Base-by-base conservation (phyloP, 2,113 vertebrate species). In the Plotosus lineatus region DNA sequence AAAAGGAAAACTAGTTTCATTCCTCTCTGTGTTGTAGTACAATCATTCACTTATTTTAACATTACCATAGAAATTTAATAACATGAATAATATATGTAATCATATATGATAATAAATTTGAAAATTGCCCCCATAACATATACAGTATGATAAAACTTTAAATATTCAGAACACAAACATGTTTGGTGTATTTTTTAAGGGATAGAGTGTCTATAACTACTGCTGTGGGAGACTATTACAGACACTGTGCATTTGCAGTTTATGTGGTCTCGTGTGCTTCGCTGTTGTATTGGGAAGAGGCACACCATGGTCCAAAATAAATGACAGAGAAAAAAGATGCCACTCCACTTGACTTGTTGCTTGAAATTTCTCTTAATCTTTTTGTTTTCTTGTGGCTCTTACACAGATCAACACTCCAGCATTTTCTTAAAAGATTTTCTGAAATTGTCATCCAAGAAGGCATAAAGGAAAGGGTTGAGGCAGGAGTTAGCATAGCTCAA, bases 401-500 rank as follows among this genome's bases (percentile, higher is more conserved):
- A 0, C 8, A 73, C 85, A 10, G 92, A 83, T 83, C 90, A 90
- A 86, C 95, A 96, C 40, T 94, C 93, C 83, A 95, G 65, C 88
- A 95, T 88, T 81, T 95, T 93, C 75, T 91, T 91, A 86, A 97
- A 97, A 17, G 94, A 96, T 48, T 95, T 95, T 79, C 92, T 90
- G 82, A 98, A 98, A 17, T 91, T 95, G 88, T 96, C 95, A 0
- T 97, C 96, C 73, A 97, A 92, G 87, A 98, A 97, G 21, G 95
- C 94, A 0, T 96, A 96, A 42, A 98, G 86, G 85, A 97, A 97
- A 0, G 96, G 95, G 80, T 95, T 97, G 81, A 97, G 87, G 85
- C 96, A 96, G 0, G 96, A 97, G 76, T 96, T 97, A 86, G 96
- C 94, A 0, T 97, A 98, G 90, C 96, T 96, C 17, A 98, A 90